A percentile compares a stretch with the other conserved stretches of the same genome.
These are phyloP conservation scores for Apoda limacodes DNA, from an alignment of 2,888 invertebrate genomes.

Conservation along the genomic window DNA sequence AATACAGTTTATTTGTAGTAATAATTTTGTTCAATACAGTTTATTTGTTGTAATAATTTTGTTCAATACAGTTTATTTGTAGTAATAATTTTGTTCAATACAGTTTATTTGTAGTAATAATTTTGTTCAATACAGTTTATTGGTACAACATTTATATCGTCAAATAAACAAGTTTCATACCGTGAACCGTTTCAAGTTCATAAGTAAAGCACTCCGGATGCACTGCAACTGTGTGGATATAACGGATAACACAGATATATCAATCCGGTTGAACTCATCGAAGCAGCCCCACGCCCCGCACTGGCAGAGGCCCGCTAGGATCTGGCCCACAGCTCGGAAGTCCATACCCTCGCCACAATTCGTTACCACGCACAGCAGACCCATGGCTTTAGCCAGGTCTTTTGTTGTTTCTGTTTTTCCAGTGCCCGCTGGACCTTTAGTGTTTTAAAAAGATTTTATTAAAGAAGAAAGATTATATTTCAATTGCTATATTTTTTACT, in stretches of 20 bases:
- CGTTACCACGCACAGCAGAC: slow-evolving; percentile 84
- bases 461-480: too few relatives aligned
- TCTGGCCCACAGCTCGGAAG: slow-evolving; percentile 77
- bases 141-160: too few relatives aligned
- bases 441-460: too few relatives aligned
- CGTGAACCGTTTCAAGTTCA: slow-evolving; percentile 79
- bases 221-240: slow-evolving; percentile 93
- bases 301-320: slow-evolving; percentile 81
- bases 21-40: too few relatives aligned
- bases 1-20: too few relatives aligned
- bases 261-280: slow-evolving; percentile 94
- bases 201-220: slow-evolving; percentile 84
- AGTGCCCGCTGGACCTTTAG: slow-evolving; percentile 83
- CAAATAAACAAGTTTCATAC: slow-evolving; percentile 46
- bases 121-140: too few relatives aligned
- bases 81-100: too few relatives aligned
- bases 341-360: slow-evolving; percentile 97
- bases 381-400: slow-evolving; percentile 91
- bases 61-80: too few relatives aligned
- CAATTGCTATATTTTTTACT: too few relatives aligned
- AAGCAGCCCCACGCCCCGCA: slow-evolving; percentile 97
- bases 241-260: slow-evolving; percentile 91
- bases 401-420: slow-evolving; percentile 94
- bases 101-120: too few relatives aligned
- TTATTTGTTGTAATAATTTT: too few relatives aligned